Evolutionary conservation across 2,113 vertebrate species (phyloP).

Genomic region (Sinocyclocheilus rhinocerous): DNA sequence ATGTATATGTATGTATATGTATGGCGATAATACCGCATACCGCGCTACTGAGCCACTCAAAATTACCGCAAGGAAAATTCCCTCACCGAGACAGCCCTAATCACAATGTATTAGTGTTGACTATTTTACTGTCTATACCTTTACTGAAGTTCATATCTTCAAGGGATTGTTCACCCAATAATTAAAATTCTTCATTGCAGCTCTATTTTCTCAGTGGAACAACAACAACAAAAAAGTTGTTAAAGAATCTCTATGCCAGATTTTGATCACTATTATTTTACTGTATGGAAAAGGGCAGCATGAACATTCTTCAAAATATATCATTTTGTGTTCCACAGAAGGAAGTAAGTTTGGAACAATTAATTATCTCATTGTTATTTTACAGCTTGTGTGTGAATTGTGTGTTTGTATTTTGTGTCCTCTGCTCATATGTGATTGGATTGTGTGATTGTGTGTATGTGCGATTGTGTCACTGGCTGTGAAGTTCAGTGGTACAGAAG

Average conservation of each 20-base stretch:
- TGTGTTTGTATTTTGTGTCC: not conserved
- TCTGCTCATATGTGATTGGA: conserved; percentile 1
- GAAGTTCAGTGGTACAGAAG: conserved; percentile 60
- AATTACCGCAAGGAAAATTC: no score
- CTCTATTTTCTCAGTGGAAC: not conserved
- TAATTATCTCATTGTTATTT: not conserved
- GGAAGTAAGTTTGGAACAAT: not conserved
- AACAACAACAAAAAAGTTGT: not conserved
- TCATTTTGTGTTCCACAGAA: not conserved
- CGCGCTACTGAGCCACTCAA: no score
- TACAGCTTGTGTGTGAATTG: not conserved
- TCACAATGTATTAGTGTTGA: not conserved
- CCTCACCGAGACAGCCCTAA: no score
- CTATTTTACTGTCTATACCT: not conserved
- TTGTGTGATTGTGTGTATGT: conserved; percentile 16
- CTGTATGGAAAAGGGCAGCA: not conserved
- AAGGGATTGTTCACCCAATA: not conserved
- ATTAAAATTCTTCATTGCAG: not conserved
- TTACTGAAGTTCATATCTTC: conserved; percentile 8
- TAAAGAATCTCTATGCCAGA: not conserved
- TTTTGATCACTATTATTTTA: not conserved
- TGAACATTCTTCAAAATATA: not conserved
- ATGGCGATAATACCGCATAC: no score
- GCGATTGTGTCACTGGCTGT: conserved; percentile 43
- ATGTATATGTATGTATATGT: no score